phyloP scores from a whole-genome alignment of 2,113 vertebrate species.

The Lutjanus erythropterus region DNA sequence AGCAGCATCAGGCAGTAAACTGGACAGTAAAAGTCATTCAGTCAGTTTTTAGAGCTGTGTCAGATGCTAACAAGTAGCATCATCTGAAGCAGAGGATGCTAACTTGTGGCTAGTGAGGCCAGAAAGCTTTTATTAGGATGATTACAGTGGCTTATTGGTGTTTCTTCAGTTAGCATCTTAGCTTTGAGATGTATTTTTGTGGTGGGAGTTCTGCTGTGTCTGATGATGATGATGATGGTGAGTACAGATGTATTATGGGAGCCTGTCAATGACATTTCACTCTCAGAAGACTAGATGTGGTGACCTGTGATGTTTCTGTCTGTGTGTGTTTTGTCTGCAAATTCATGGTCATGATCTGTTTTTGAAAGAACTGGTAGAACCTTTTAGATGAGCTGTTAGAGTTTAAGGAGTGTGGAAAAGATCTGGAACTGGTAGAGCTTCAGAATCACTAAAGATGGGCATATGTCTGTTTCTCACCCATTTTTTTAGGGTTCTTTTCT shows the following conservation, averaged over 20 bases:
- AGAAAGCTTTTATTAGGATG: neutral
- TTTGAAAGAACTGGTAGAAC: neutral
- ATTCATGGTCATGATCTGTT: neutral
- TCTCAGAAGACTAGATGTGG: neutral
- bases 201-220: constrained; percentile 23
- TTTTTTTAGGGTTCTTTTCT: no score
- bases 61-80: neutral
- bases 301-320: neutral
- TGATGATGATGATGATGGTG: constrained; percentile 51
- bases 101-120: neutral
- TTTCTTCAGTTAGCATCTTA: neutral
- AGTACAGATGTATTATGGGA: constrained; percentile 51
- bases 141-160: neutral
- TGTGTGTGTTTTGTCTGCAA: neutral
- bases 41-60: neutral
- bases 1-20: constrained; percentile 20
- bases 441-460: no score
- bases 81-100: constrained; percentile 3
- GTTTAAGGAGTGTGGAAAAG: no score
- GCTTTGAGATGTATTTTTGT: constrained; percentile 48
- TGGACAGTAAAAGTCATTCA: neutral
- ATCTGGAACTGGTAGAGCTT: no score
- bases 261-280: neutral
- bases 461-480: no score
- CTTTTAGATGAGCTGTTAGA: neutral